These are phyloP conservation scores for Caranx melampygus DNA, from an alignment of 2,113 vertebrate species.

Conservation along the genomic window DNA sequence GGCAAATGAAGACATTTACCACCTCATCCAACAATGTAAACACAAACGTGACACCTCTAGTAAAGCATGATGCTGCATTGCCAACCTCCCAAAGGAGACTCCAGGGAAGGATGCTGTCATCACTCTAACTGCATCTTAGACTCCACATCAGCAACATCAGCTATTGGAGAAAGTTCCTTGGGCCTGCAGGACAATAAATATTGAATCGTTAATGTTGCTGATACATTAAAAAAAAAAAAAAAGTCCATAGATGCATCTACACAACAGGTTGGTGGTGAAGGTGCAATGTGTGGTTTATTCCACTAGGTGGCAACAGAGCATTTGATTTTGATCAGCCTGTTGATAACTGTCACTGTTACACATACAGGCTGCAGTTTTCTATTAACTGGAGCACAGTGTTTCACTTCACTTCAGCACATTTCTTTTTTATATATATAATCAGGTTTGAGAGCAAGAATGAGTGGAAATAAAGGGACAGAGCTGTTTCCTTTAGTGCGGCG, in stretches of 20 bases:
- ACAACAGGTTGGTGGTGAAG: not conserved
- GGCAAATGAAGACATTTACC: too few species aligned
- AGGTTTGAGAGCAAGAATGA: not conserved
- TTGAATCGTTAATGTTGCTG: not conserved
- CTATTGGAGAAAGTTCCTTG: too few species aligned
- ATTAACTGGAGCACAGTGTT: not conserved
- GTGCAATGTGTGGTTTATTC: not conserved
- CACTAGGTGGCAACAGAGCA: constrained; percentile 56
- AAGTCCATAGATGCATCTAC: not conserved
- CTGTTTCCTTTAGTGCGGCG: constrained; percentile 5
- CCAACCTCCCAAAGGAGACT: constrained; percentile 15
- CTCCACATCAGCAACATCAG: not conserved
- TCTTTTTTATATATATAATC: not conserved
- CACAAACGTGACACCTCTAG: constrained; percentile 24
- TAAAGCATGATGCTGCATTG: not conserved
- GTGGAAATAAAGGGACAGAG: not conserved
- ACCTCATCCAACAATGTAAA: not conserved
- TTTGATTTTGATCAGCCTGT: not conserved
- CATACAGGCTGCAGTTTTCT: not conserved
- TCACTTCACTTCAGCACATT: not conserved
- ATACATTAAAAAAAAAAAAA: not conserved
- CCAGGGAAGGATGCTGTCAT: constrained; percentile 3
- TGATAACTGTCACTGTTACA: not conserved
- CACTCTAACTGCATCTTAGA: too few species aligned
- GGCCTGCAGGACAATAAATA: not conserved